These are phyloP conservation scores for Mustela lutreola DNA, from an alignment of 2,113 vertebrate species.

Conservation along the genomic window DNA sequence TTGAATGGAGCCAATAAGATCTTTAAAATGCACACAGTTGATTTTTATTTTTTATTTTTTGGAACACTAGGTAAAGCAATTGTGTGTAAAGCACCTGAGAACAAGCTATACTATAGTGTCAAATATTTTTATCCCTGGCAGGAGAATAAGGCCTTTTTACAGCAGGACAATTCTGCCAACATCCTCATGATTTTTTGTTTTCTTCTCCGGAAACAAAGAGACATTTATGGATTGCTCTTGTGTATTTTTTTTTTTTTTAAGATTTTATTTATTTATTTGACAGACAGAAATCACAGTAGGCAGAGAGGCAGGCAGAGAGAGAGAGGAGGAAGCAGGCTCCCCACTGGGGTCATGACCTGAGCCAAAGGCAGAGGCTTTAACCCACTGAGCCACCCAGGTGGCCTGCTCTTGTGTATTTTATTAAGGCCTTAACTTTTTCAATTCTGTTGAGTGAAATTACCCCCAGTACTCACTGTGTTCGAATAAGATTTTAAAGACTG, in stretches of 20 bases:
- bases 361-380: too few species aligned
- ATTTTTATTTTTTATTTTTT: constrained; percentile 35
- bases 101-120: not conserved
- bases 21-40: not conserved
- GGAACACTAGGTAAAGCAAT: not conserved
- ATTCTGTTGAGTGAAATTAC: constrained; percentile 15
- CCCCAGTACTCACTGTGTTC: not conserved
- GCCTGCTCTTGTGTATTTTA: constrained; percentile 31
- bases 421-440: constrained; percentile 52
- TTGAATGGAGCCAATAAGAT: not conserved
- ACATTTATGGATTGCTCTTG: constrained; percentile 54
- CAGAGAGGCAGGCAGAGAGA: too few species aligned
- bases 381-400: too few species aligned
- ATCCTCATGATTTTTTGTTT: constrained; percentile 48
- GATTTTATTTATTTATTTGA: too few species aligned
- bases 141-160: constrained; percentile 25
- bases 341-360: too few species aligned
- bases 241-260: not conserved
- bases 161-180: not conserved
- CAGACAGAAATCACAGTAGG: too few species aligned
- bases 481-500: constrained; percentile 46
- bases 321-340: too few species aligned
- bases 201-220: constrained; percentile 62
- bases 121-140: not conserved
- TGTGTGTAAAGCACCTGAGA: not conserved